phyloP scores from a whole-genome alignment of 2,888 invertebrate genomes.

The Chydorus sphaericus region DNA sequence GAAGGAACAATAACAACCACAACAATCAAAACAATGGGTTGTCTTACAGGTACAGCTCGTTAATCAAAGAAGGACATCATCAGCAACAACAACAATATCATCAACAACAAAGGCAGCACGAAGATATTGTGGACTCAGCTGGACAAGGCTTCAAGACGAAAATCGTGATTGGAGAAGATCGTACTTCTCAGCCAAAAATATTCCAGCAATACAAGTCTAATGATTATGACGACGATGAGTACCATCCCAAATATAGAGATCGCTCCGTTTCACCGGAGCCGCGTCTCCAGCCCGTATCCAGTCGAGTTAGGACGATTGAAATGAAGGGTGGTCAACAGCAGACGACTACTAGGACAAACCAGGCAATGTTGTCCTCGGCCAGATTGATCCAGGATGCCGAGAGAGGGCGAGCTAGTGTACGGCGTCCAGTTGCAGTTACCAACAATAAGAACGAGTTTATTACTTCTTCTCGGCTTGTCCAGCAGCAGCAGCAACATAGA shows the following conservation, averaged over 20 bases:
- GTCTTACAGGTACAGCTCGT: conserved; percentile 15
- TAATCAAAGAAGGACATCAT: conserved; percentile 14
- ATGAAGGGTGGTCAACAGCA: background rate
- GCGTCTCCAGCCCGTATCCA: background rate
- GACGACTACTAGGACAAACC: background rate
- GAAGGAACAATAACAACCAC: conserved; percentile 8
- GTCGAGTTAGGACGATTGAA: background rate
- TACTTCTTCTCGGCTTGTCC: conserved; percentile 10
- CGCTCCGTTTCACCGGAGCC: conserved; percentile 1
- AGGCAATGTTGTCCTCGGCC: conserved; percentile 6
- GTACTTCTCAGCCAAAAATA: background rate
- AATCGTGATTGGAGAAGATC: background rate
- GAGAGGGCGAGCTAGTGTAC: conserved; percentile 8
- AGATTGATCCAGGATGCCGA: conserved; percentile 13
- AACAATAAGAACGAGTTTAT: background rate
- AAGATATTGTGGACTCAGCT: too few species aligned
- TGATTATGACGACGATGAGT: background rate
- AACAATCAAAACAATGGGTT: background rate
- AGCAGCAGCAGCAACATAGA: conserved; percentile 31
- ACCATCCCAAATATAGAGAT: background rate
- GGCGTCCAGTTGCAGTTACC: too few species aligned
- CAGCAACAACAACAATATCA: too few species aligned
- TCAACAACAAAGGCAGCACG: conserved; percentile 5
- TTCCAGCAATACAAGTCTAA: background rate
- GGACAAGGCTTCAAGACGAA: conserved; percentile 13